Evolutionary conservation across 2,113 vertebrate species (phyloP).

Genomic region (Cephalopterus ornatus): DNA sequence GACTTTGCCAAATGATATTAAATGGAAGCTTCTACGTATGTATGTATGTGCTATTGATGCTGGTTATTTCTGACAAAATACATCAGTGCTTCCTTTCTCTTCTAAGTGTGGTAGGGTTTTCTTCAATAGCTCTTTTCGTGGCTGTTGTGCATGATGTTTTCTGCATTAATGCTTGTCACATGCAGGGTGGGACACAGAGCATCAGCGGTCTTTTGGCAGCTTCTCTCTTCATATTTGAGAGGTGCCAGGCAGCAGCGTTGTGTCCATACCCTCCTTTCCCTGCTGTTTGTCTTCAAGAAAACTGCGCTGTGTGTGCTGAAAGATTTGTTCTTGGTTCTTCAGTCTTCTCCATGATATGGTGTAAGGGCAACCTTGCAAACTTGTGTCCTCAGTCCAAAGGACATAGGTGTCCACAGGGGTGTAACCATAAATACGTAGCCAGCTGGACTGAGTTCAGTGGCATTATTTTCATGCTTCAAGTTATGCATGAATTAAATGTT

Average conservation of each 20-base stretch:
- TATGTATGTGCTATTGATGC: background rate
- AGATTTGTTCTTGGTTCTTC: background rate
- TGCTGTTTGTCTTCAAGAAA: background rate
- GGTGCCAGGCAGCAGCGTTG: background rate
- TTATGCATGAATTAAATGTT: background rate
- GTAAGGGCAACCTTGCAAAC: background rate
- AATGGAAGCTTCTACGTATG: background rate
- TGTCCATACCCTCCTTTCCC: background rate
- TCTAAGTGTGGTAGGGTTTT: background rate
- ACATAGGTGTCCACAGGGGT: background rate
- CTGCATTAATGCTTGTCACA: background rate
- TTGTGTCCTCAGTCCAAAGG: background rate
- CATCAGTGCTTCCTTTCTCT: background rate
- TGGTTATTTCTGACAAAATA: background rate
- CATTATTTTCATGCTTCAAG: background rate
- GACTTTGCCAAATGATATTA: background rate
- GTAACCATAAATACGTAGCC: background rate
- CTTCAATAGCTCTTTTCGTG: background rate
- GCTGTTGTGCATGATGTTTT: background rate
- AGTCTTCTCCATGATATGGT: background rate
- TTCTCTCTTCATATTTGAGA: background rate
- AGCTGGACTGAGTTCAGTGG: background rate
- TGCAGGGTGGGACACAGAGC: background rate
- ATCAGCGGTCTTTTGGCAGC: background rate
- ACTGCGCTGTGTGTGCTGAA: background rate